A percentile compares a stretch with the other conserved stretches of the same genome.
phyloP scores from a whole-genome alignment of 2,888 invertebrate genomes.

The Lithosia quadra region DNA sequence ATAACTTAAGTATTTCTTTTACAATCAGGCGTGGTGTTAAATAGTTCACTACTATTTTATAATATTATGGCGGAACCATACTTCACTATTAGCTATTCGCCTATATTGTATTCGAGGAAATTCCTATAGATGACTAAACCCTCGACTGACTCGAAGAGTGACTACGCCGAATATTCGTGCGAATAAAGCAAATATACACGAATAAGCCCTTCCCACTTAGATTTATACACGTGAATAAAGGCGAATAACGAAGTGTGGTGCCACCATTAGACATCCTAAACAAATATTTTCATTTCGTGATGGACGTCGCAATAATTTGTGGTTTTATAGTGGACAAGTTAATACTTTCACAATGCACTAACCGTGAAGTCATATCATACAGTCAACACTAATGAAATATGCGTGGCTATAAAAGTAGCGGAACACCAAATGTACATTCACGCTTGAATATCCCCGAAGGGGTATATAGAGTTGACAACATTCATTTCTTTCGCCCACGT shows the following conservation, averaged over 20 bases:
- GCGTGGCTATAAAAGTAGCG: neutral
- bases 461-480: too few relatives aligned
- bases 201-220: too few relatives aligned
- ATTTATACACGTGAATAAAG: too few relatives aligned
- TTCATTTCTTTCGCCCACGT: too few relatives aligned
- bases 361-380: constrained; percentile 15
- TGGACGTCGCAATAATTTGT: neutral
- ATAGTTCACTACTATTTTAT: neutral
- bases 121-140: too few relatives aligned
- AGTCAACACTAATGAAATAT: constrained; percentile 11
- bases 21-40: neutral
- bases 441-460: neutral
- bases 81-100: too few relatives aligned
- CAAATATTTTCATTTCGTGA: neutral
- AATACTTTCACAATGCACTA: constrained; percentile 19
- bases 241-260: too few relatives aligned
- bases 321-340: constrained; percentile 11
- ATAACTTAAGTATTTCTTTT: neutral
- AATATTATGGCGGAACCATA: too few relatives aligned
- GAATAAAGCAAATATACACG: too few relatives aligned
- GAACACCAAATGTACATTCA: neutral
- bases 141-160: too few relatives aligned
- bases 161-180: too few relatives aligned
- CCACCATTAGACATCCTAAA: neutral
- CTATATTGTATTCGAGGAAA: too few relatives aligned